A percentile compares a stretch with the other conserved stretches of the same genome.
These are phyloP conservation scores for Hypercompe scribonia DNA, from an alignment of 2,888 invertebrate species.

Conservation along the genomic window DNA sequence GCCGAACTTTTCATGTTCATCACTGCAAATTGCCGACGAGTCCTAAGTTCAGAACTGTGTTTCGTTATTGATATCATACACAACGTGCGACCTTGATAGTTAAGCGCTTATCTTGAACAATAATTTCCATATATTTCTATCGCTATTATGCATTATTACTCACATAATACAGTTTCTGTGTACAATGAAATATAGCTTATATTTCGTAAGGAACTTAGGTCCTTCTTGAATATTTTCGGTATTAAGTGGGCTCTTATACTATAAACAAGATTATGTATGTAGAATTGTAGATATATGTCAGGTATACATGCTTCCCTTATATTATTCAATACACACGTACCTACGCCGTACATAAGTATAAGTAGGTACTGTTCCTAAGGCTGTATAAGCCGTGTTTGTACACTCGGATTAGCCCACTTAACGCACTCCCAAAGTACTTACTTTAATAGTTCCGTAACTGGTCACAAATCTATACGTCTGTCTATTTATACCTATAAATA, in stretches of 20 bases:
- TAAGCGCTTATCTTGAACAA: constrained; percentile 13
- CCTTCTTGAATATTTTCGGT: background rate
- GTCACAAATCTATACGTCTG: background rate
- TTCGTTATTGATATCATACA: constrained; percentile 13
- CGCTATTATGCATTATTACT: background rate
- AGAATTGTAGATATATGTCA: background rate
- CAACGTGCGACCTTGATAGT: constrained; percentile 9
- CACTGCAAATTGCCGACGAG: constrained; percentile 13
- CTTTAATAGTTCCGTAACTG: background rate
- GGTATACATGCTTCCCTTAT: background rate
- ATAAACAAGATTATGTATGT: no score
- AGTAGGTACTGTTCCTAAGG: background rate
- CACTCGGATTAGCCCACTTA: background rate
- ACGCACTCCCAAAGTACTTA: background rate
- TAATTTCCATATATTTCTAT: constrained; percentile 9
- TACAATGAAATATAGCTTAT: background rate
- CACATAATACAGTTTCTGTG: background rate
- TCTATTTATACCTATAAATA: background rate
- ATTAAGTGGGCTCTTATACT: no score
- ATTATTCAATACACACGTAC: background rate
- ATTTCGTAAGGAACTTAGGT: background rate
- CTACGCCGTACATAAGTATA: background rate
- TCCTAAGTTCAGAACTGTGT: constrained; percentile 8
- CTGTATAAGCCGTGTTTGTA: background rate
- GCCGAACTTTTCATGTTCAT: constrained; percentile 43